Evolutionary conservation across 2,113 vertebrate species (phyloP), one percentile per base, ranked within the genome.

Genomic region (Apaloderma vittatum): DNA sequence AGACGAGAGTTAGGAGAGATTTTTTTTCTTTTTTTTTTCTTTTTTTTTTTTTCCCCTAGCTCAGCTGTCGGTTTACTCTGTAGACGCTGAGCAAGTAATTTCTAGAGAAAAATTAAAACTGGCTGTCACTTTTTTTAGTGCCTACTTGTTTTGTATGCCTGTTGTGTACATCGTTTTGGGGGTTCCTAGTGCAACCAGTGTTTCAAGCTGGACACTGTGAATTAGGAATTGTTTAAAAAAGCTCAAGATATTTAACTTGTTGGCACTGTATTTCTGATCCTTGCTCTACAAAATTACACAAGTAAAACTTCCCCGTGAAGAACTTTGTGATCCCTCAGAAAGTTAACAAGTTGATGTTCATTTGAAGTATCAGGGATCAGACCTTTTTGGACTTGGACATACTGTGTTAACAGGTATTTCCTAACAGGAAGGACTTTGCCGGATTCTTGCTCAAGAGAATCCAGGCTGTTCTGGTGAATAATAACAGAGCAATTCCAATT

Each of bases 71-170:
- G 72, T 93, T 94, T 88, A 68, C 82, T 92, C 48, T 0, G 1
- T 43, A 94, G 79, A 95, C 49, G 79, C 91, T 93, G 96, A 96
- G 90, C 92, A 95, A 93, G 88, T 96, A 3, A 93, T 94, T 96
- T 92, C 88, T 45, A 67, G 68, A 91, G 76, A 94, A 95, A 96
- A 93, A 96, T 96, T 93, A 88, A 92, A 96, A 90, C 51, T 59
- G 75, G 55, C 88, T 96, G 88, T 80, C 79, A 94, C 75, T 83
- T 73, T 77, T 79, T 95, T 92, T 89, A 90, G 76, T 74, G 68
- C 65, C 72, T 84, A 6, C 45, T 88, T 94, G 68, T 90, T 96
- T 84, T 78, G 48, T 63, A 51, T 72, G 45, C 48, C 86, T 2
- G 3, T 62, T 77, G 49, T 68, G 52, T 66, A 29, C 4, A 5